Base-by-base conservation (phyloP, 2,113 vertebrate genomes). In the Muscicapa adusta region DNA sequence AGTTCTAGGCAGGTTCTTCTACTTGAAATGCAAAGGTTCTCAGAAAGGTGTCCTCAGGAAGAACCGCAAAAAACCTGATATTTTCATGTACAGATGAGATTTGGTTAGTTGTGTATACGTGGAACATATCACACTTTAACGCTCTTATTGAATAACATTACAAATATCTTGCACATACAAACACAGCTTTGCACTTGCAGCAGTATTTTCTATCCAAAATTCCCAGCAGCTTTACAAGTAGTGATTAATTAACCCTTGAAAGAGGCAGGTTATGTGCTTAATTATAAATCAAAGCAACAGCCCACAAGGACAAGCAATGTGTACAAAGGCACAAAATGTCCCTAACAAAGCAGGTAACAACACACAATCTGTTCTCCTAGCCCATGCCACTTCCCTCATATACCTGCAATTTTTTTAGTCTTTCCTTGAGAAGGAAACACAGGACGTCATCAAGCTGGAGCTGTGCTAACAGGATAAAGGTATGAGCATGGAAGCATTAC, bases 231-330 rank as follows among this genome's bases (percentile, higher is more conserved):
- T 91, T 66, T 77, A 45, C 43, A 80, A 31, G 60, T 0, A 50
- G 53, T 12, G 43, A 91, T 51, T 56, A 91, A 89, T 75, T 94
- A 93, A 91, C 58, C 74, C 58, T 85, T 58, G 42, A 82, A 87
- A 34, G 23, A n/a, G 4, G 36, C 66, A 67, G 43, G 48, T 33
- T 60, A 18, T 4, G 4, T 56, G 65, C 47, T 85, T 71, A 68
- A 54, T 31, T 13, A 74, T 18, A 71, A 87, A 94, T n/a, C 18
- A 14, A 31, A 65, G 34, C 17, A 79, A 33, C 10, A 50, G 66
- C 53, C 25, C 50, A 65, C 43, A 61, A 67, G 68, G 43, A 17
- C 42, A 63, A 86, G 63, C 8, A n/a, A 22, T 7, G 36, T 34
- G 22, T 3, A 6, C 3, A n/a, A 66, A 85, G 34, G 66, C 28